These are phyloP conservation scores for Eutolmus rufibarbis DNA, from an alignment of 2,888 invertebrate species.

Conservation along the genomic window DNA sequence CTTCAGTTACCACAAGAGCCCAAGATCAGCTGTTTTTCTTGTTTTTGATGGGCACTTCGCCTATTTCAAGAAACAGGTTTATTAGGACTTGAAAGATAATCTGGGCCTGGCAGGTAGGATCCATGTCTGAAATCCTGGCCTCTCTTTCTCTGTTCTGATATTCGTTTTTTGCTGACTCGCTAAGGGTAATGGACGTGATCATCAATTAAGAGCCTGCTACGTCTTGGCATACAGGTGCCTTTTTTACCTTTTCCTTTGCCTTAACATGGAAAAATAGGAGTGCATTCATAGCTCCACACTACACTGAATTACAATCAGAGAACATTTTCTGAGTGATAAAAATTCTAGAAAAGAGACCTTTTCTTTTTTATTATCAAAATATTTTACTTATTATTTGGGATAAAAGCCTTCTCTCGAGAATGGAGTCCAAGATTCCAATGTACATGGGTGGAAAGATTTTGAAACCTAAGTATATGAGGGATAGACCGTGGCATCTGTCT, in stretches of 20 bases:
- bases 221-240: not conserved
- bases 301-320: not conserved
- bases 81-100: not conserved
- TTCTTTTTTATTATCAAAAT: not conserved
- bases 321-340: not conserved
- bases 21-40: slow-evolving; percentile 13
- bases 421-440: not conserved
- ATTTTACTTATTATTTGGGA: not conserved
- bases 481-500: not conserved
- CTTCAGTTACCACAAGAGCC: not conserved
- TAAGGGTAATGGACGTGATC: not conserved
- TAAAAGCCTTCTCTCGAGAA: not conserved
- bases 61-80: slow-evolving; percentile 4
- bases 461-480: too few relatives aligned
- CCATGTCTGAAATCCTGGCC: not conserved
- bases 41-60: slow-evolving; percentile 1
- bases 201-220: not conserved
- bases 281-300: not conserved
- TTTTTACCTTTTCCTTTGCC: not conserved
- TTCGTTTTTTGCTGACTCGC: not conserved
- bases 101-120: not conserved
- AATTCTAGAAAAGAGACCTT: not conserved
- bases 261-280: not conserved
- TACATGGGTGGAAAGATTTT: not conserved
- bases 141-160: not conserved